These are phyloP conservation scores for Philereme vetulata DNA, from an alignment of 2,888 invertebrate genomes.

Conservation along the genomic window DNA sequence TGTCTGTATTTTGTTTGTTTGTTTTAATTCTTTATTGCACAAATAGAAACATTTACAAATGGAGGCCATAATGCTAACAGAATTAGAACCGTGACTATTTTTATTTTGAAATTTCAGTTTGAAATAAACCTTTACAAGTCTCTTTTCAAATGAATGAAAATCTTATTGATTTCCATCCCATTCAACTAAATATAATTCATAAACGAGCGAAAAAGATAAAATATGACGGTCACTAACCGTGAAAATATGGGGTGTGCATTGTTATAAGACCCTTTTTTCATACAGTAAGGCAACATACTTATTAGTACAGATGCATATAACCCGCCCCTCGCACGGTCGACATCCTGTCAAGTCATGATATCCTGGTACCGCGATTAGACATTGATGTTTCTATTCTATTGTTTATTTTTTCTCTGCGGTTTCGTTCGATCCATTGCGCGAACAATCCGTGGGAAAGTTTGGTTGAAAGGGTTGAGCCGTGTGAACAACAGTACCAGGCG, in stretches of 20 bases:
- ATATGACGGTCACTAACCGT: conserved; percentile 8
- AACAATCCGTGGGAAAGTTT: conserved; percentile 25
- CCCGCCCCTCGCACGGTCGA: conserved; percentile 46
- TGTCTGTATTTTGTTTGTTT: conserved; percentile 33
- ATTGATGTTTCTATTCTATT: conserved; percentile 38
- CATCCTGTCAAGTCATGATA: conserved; percentile 52
- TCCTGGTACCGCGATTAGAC: conserved; percentile 62
- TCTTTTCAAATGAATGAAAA: conserved; percentile 7
- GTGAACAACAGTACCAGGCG: conserved; percentile 52
- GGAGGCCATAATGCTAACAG: no score
- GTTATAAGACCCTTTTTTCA: conserved; percentile 51
- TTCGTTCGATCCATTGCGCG: conserved; percentile 1
- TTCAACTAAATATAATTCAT: conserved; percentile 7
- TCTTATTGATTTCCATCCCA: conserved; percentile 5
- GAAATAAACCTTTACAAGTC: neutral
- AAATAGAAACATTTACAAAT: no score
- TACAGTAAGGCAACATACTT: conserved; percentile 25
- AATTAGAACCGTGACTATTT: no score
- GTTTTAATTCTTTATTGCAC: no score
- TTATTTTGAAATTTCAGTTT: no score
- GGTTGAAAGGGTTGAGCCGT: conserved; percentile 52
- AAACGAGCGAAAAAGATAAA: conserved; percentile 21
- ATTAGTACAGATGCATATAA: no score
- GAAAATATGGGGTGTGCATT: conserved; percentile 42
- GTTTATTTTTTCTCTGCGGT: conserved; percentile 29